Evolutionary conservation across 2,113 vertebrate genomes (phyloP).

Genomic region (Raja brachyura): DNA sequence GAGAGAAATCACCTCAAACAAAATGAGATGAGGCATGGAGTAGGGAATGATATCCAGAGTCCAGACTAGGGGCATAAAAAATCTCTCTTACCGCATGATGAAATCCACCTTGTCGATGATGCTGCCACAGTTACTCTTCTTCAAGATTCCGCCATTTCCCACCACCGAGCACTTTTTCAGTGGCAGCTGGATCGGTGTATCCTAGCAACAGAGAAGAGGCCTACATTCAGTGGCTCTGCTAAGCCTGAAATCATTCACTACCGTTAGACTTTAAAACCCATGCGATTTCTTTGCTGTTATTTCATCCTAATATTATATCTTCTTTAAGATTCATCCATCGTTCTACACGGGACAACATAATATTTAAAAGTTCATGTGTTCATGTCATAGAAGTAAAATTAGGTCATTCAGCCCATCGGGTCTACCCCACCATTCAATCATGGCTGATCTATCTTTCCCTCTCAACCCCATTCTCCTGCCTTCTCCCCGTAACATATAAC

Average conservation of each 20-base stretch:
- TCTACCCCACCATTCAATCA: too few relatives aligned
- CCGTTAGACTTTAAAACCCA: not conserved
- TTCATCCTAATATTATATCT: not conserved
- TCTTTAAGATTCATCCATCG: not conserved
- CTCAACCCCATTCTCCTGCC: too few relatives aligned
- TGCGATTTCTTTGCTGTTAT: not conserved
- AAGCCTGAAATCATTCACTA: not conserved
- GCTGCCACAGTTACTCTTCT: conserved; percentile 77
- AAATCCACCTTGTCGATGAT: conserved; percentile 85
- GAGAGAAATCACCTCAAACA: not conserved
- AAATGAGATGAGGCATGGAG: not conserved
- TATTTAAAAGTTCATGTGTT: too few relatives aligned
- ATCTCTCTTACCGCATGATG: conserved; percentile 79
- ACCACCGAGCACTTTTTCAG: conserved; percentile 91
- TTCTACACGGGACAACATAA: too few relatives aligned
- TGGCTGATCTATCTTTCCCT: too few relatives aligned
- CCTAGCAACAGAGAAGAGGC: conserved; percentile 69
- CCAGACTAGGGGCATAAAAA: not conserved
- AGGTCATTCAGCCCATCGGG: too few relatives aligned
- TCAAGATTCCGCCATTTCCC: conserved; percentile 90
- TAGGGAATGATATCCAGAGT: not conserved
- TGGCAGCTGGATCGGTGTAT: conserved; percentile 78
- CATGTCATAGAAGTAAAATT: too few relatives aligned
- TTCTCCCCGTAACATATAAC: too few relatives aligned
- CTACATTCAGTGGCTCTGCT: not conserved